Evolutionary conservation across 2,797 vertebrate species (phyloP).

Genomic region (Notolabrus celidotus): DNA sequence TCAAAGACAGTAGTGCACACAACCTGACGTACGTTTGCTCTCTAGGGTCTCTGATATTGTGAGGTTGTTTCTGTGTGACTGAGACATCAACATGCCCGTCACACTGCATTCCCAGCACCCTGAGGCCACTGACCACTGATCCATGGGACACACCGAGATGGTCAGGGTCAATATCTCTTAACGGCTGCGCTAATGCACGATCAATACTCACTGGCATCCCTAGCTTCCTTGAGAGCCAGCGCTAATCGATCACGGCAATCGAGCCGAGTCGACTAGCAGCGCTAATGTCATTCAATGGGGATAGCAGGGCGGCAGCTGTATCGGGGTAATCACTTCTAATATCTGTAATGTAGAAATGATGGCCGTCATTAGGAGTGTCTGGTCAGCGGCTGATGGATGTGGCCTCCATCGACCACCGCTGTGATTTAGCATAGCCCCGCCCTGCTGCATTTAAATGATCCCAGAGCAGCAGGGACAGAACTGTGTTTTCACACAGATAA

Average conservation of each 20-base stretch:
- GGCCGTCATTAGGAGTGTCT: slow-evolving; percentile 30
- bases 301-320: slow-evolving; percentile 16
- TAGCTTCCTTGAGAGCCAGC: slow-evolving; percentile 25
- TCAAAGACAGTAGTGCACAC: background rate
- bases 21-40: background rate
- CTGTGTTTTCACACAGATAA: slow-evolving; percentile 9
- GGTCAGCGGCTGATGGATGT: slow-evolving; percentile 40
- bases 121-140: slow-evolving; percentile 44
- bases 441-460: slow-evolving; percentile 18
- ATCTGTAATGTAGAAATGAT: slow-evolving; percentile 43
- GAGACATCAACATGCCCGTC: slow-evolving; percentile 44
- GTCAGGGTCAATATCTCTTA: slow-evolving; percentile 64
- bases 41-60: slow-evolving; percentile 4
- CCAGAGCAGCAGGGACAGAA: background rate
- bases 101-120: slow-evolving; percentile 13
- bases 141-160: slow-evolving; percentile 38
- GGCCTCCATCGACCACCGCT: slow-evolving; percentile 6
- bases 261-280: slow-evolving; percentile 36
- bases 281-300: slow-evolving; percentile 35
- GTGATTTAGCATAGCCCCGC: background rate
- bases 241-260: slow-evolving; percentile 42
- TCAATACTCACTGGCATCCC: slow-evolving; percentile 58
- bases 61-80: slow-evolving; percentile 33
- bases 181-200: slow-evolving; percentile 56
- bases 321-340: slow-evolving; percentile 37